A percentile compares a stretch with the other conserved stretches of the same genome.
Conservation (phyloP, 2,888 invertebrate genomes). For the Sphecodes monilicornis region DNA sequence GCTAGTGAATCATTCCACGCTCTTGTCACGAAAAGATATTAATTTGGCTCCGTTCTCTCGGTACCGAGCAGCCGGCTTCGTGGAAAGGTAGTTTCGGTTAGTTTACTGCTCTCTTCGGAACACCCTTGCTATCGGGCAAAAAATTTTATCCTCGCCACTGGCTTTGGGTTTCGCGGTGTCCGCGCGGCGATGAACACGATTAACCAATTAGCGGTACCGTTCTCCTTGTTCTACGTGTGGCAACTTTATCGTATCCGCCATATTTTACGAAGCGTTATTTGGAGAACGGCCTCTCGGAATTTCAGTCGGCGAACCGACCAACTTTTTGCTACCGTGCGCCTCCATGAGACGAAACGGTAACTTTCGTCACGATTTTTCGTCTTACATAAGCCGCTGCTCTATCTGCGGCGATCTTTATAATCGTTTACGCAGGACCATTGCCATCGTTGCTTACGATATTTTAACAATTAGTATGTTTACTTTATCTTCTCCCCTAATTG, state of each 20-base stretch:
- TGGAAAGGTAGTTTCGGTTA: slow-evolving; percentile 64
- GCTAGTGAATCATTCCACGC: slow-evolving; percentile 60
- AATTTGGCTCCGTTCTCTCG: slow-evolving; percentile 60
- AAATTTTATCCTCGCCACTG: slow-evolving; percentile 57
- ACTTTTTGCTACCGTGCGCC: slow-evolving; percentile 45
- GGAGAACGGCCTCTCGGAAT: slow-evolving; percentile 31
- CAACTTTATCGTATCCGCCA: slow-evolving; percentile 50
- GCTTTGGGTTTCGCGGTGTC: slow-evolving; percentile 51
- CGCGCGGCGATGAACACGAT: slow-evolving; percentile 69
- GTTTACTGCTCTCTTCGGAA: slow-evolving; percentile 48
- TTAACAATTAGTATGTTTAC: too few species aligned
- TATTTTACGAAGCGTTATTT: slow-evolving; percentile 57
- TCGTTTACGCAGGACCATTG: not conserved
- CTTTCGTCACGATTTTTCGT: not conserved
- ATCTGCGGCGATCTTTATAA: too few species aligned
- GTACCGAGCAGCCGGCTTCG: slow-evolving; percentile 44
- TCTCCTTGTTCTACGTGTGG: slow-evolving; percentile 54
- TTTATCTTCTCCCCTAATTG: too few species aligned
- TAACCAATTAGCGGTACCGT: slow-evolving; percentile 70
- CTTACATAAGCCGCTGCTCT: not conserved
- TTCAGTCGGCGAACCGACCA: slow-evolving; percentile 30
- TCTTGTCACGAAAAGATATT: slow-evolving; percentile 62
- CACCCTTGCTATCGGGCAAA: slow-evolving; percentile 50
- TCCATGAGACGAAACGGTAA: slow-evolving; percentile 12
- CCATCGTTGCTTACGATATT: not conserved